Conservation (phyloP, 2,888 invertebrate species). For the Lasioglossum calceatum region DNA sequence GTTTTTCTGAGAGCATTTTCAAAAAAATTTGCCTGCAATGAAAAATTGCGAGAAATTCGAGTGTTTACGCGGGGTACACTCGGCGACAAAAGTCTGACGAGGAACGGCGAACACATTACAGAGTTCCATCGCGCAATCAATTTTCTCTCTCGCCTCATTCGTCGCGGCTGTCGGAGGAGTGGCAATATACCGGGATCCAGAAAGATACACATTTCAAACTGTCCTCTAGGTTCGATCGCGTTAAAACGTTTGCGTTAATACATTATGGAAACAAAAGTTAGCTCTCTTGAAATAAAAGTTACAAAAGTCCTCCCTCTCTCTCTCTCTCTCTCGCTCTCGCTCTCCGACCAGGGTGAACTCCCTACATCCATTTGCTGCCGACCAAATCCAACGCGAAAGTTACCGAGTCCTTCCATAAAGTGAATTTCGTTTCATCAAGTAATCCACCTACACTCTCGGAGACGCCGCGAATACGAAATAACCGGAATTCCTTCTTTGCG, state of each 20-base stretch:
- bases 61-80: neutral
- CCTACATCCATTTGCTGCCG: conserved; percentile 60
- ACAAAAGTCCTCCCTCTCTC: conserved; percentile 36
- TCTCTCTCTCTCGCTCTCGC: neutral
- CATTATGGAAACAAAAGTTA: conserved; percentile 67
- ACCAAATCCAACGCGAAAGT: conserved; percentile 54
- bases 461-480: neutral
- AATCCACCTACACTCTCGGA: conserved; percentile 37
- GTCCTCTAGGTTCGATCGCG: conserved; percentile 52
- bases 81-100: neutral
- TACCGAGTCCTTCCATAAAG: conserved; percentile 43
- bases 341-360: conserved; percentile 35
- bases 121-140: conserved; percentile 24
- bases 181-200: conserved; percentile 27
- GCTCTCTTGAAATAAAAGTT: conserved; percentile 56
- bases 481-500: neutral
- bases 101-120: neutral
- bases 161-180: conserved; percentile 14
- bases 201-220: conserved; percentile 46
- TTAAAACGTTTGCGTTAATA: conserved; percentile 65
- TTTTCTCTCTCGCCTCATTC: conserved; percentile 5
- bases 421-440: conserved; percentile 51
- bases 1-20: neutral
- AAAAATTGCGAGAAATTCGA: neutral
- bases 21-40: neutral